phyloP scores from a whole-genome alignment of 2,797 vertebrate genomes.

The Trichosurus vulpecula region DNA sequence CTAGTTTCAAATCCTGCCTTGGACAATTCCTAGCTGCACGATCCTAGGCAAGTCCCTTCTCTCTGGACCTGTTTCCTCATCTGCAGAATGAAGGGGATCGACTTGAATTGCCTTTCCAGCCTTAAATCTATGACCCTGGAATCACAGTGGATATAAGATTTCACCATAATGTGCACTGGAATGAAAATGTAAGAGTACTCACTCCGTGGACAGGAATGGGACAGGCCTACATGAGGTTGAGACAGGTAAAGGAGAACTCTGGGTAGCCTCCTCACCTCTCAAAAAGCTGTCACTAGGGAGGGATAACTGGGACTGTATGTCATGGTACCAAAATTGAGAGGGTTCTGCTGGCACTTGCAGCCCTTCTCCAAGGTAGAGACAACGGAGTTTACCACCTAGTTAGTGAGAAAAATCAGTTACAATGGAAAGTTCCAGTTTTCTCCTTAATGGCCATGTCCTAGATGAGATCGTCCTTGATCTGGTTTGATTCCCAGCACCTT shows the following conservation, averaged over 20 bases:
- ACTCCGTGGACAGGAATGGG: background rate
- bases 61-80: background rate
- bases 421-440: background rate
- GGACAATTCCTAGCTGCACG: background rate
- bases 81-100: background rate
- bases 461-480: background rate
- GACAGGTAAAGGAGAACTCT: background rate
- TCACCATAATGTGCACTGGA: background rate
- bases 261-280: background rate
- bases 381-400: background rate
- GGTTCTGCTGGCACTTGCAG: background rate
- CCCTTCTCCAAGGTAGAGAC: background rate
- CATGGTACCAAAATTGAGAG: background rate
- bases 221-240: background rate
- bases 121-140: background rate
- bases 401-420: background rate
- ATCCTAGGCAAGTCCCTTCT: background rate
- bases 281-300: background rate
- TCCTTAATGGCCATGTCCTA: background rate
- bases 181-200: background rate
- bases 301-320: background rate
- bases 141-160: background rate
- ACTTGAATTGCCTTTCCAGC: background rate
- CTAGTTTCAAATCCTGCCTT: background rate
- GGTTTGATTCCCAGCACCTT: background rate